These are phyloP conservation scores for Patiria miniata DNA, from an alignment of 35 echinoderm and acorn worm genomes.

Conservation along the genomic window DNA sequence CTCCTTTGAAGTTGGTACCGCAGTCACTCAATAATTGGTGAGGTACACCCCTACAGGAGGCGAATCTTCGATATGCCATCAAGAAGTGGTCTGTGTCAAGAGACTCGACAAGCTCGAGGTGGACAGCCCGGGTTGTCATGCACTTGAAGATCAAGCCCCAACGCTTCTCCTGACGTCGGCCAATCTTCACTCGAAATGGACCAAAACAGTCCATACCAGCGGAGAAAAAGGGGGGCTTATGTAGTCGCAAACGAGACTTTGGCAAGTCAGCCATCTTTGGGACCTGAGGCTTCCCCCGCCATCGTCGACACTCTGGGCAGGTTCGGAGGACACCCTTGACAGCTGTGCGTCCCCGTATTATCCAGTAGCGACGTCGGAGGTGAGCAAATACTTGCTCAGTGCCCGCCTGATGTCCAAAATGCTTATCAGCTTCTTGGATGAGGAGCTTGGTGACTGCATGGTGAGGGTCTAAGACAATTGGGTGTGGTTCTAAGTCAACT, in stretches of 20 bases:
- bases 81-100: conserved; percentile 33
- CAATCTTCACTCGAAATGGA: conserved; percentile 33
- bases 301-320: too few species aligned
- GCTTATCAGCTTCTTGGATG: background rate
- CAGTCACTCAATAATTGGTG: conserved; percentile 12
- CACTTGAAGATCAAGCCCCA: conserved; percentile 40
- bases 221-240: conserved; percentile 35
- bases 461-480: background rate
- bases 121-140: conserved; percentile 27
- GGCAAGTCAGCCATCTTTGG: conserved; percentile 47
- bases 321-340: too few species aligned
- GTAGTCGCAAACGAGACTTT: background rate
- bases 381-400: too few species aligned
- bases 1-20: conserved; percentile 49
- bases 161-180: conserved; percentile 10
- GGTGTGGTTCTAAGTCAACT: conserved; percentile 1
- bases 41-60: conserved; percentile 22
- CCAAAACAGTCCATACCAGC: conserved; percentile 26
- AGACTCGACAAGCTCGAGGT: conserved; percentile 9
- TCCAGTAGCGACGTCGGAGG: conserved; percentile 2
- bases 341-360: background rate
- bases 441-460: conserved; percentile 25
- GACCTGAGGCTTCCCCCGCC: too few species aligned
- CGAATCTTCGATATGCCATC: conserved; percentile 23
- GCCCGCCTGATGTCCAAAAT: conserved; percentile 18